phyloP scores from a whole-genome alignment of 2,888 invertebrate genomes.

The Pristionchus japonicus region DNA sequence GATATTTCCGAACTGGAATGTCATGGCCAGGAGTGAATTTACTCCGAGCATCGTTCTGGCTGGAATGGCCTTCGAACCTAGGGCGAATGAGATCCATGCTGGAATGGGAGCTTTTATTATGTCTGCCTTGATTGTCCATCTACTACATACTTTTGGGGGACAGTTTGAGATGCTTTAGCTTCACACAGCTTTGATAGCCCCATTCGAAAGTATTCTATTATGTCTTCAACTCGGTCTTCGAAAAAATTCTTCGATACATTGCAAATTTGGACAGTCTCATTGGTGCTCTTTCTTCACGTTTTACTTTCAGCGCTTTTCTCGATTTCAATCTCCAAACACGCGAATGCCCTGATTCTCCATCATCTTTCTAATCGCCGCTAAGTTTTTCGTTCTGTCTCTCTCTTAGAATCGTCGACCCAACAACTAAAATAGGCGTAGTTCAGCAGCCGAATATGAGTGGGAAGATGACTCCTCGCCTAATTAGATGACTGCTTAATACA shows the following conservation, averaged over 20 bases:
- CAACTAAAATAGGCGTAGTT: not conserved
- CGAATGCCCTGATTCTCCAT: not conserved
- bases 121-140: no score
- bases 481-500: slow-evolving; percentile 3
- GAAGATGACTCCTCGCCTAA: not conserved
- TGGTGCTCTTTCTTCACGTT: no score
- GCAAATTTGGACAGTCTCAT: no score
- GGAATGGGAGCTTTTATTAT: no score
- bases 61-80: slow-evolving; percentile 74
- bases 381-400: not conserved
- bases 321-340: not conserved
- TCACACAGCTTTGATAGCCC: no score
- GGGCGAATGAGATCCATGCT: slow-evolving; percentile 75
- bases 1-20: slow-evolving; percentile 75
- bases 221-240: no score
- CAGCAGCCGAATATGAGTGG: not conserved
- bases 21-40: slow-evolving; percentile 71
- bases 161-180: no score
- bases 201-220: no score
- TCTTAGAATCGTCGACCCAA: not conserved
- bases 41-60: slow-evolving; percentile 75
- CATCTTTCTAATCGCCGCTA: not conserved
- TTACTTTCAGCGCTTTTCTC: no score
- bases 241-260: no score
- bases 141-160: no score